These are phyloP conservation scores for Notocelia uddmanniana DNA, from an alignment of 2,888 invertebrate genomes.

Conservation along the genomic window DNA sequence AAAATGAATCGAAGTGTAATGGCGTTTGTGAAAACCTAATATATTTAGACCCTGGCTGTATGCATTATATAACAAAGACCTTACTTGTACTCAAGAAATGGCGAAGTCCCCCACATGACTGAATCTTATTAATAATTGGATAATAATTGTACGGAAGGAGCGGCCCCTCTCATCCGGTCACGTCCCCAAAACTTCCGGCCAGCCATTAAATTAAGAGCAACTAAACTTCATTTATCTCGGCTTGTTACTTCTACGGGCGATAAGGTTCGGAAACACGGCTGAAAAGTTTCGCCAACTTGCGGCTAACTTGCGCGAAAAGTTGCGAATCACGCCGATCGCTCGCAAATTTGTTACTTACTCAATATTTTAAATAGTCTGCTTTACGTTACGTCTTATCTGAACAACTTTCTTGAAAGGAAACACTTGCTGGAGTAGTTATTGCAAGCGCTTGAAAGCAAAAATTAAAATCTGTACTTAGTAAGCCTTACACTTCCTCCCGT, in stretches of 20 bases:
- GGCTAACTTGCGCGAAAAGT: slow-evolving; percentile 74
- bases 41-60: background rate
- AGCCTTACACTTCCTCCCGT: background rate
- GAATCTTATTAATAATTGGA: slow-evolving; percentile 62
- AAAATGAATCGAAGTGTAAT: too few relatives aligned
- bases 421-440: slow-evolving; percentile 47
- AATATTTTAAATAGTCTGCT: slow-evolving; percentile 80
- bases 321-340: slow-evolving; percentile 82
- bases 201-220: slow-evolving; percentile 83
- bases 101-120: slow-evolving; percentile 41
- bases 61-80: background rate
- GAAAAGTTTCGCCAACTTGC: slow-evolving; percentile 72
- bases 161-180: slow-evolving; percentile 68
- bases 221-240: slow-evolving; percentile 84
- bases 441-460: background rate
- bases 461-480: slow-evolving; percentile 22
- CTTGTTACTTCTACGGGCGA: slow-evolving; percentile 81
- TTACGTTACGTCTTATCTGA: slow-evolving; percentile 70
- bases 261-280: slow-evolving; percentile 79
- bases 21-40: too few relatives aligned
- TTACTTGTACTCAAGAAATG: slow-evolving; percentile 25
- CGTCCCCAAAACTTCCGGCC: slow-evolving; percentile 77
- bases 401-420: slow-evolving; percentile 61
- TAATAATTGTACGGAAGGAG: slow-evolving; percentile 68
- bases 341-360: slow-evolving; percentile 80